Percentiles rank a stretch among this genome's conserved stretches.
Conservation (phyloP, 1,140 invertebrate genomes). For the Lordiphosa clarofinis region DNA sequence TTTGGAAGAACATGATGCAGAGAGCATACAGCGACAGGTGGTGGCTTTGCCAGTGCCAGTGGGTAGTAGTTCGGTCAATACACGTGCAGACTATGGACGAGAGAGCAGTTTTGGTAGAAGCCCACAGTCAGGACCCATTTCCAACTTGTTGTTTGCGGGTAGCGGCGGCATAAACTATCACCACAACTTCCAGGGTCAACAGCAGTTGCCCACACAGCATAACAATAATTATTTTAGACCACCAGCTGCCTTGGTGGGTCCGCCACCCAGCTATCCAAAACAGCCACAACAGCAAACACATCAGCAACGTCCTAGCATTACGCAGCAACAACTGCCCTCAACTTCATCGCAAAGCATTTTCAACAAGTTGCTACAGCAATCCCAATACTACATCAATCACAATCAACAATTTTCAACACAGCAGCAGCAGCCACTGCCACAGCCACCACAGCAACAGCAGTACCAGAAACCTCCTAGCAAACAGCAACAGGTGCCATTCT, state of each 20-base stretch:
- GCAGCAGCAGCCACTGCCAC: constrained; percentile 30
- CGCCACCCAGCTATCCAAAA: constrained; percentile 31
- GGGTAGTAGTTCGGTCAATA: constrained; percentile 30
- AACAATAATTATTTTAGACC: constrained; percentile 80
- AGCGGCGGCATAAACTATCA: constrained; percentile 28
- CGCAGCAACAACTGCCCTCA: constrained; percentile 55
- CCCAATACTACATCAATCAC: constrained; percentile 80
- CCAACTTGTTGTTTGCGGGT: constrained; percentile 42
- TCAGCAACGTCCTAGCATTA: constrained; percentile 21
- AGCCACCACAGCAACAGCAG: constrained; percentile 37
- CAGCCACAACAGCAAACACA: constrained; percentile 46
- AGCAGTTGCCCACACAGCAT: constrained; percentile 43
- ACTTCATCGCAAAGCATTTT: constrained; percentile 58
- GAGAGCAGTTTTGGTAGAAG: constrained; percentile 42
- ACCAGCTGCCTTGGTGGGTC: constrained; percentile 50
- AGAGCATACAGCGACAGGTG: constrained; percentile 82
- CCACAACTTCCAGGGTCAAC: constrained; percentile 44
- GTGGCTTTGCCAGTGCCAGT: constrained; percentile 80
- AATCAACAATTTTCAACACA: constrained; percentile 74
- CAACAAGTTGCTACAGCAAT: constrained; percentile 73
- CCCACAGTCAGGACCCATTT: constrained; percentile 15
- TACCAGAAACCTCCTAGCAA: constrained; percentile 59
- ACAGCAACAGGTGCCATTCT: constrained; percentile 78
- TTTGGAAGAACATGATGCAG: constrained; percentile 81
- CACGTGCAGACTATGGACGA: constrained; percentile 54